Evolutionary conservation across 2,797 vertebrate species (phyloP), one percentile per base, ranked within the genome.

Genomic region (Artibeus jamaicensis): DNA sequence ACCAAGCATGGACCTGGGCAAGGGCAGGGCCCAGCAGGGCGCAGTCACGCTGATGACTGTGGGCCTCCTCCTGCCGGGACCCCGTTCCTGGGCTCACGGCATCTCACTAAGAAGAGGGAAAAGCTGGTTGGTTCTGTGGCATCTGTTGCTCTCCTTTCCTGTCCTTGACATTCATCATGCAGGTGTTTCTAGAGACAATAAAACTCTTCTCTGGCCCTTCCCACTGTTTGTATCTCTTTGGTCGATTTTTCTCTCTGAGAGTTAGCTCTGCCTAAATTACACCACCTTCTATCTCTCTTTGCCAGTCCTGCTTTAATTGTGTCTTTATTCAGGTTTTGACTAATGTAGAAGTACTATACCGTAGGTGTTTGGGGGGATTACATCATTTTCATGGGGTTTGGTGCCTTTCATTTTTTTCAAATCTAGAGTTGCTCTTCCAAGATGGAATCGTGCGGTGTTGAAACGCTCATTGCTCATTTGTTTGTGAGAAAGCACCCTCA

Each of bases 331-430:
- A 11, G 74, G 57, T 84, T 93, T 46, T 62, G 6, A 88, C 93
- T 87, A 39, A 90, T 85, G 76, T 37, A 83, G 73, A 89, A 85
- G 89, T 67, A 62, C 67, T 83, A 55, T 10, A 5, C 57, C 5
- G 2, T 74, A 90, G 85, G 93, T 96, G 92, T 94, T 94, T 90
- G 95, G 62, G 78, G 92, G 85, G 96, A 95, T 87, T 46, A 4
- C 77, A 73, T 95, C 85, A 57, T 87, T 95, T 96, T 67, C 55
- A 84, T 16, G 57, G n/a, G 73, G 57, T 7, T 73, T 39, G 42
- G 9, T 86, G n/a, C 68, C 76, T 94, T 96, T 94, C 8, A 55
- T 55, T 87, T 82, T 96, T 96, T 90, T 73, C 2, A 86, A 92
- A 95, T 48, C 87, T 68, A 55, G 32, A 73, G 59, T 85, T 93